Evolutionary conservation across 2,113 vertebrate genomes (phyloP).

Genomic region (Entelurus aequoreus): DNA sequence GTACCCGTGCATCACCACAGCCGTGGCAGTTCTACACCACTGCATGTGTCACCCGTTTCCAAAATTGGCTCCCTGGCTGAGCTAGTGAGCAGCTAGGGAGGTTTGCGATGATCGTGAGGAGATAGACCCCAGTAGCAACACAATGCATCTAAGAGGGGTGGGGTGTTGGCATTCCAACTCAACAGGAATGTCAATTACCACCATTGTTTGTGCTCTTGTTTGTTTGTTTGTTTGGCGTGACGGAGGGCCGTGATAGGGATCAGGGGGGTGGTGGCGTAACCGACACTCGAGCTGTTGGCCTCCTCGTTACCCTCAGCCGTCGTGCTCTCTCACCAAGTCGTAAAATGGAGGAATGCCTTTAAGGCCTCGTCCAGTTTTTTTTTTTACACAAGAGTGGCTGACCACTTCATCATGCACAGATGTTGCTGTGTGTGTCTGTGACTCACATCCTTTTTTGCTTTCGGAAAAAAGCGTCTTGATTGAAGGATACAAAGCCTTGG

Average conservation of each 20-base stretch:
- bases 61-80: neutral
- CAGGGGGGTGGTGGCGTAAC: constrained; percentile 23
- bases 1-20: too few species aligned
- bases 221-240: constrained; percentile 56
- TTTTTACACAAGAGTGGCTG: constrained; percentile 39
- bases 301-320: constrained; percentile 47
- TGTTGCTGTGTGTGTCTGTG: constrained; percentile 29
- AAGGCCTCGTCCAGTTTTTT: constrained; percentile 59
- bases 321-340: constrained; percentile 40
- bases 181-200: constrained; percentile 59
- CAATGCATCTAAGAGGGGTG: constrained; percentile 6
- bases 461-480: constrained; percentile 39
- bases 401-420: constrained; percentile 62
- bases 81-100: constrained; percentile 10
- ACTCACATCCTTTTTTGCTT: constrained; percentile 33
- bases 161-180: constrained; percentile 48
- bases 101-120: neutral
- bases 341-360: constrained; percentile 67
- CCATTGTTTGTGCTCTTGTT: constrained; percentile 46
- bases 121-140: constrained; percentile 23
- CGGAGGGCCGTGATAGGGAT: constrained; percentile 46
- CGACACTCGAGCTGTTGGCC: constrained; percentile 45
- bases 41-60: neutral
- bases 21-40: neutral
- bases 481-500: constrained; percentile 20